phyloP scores from a whole-genome alignment of 2,113 vertebrate species.

The Gadus chalcogrammus region DNA sequence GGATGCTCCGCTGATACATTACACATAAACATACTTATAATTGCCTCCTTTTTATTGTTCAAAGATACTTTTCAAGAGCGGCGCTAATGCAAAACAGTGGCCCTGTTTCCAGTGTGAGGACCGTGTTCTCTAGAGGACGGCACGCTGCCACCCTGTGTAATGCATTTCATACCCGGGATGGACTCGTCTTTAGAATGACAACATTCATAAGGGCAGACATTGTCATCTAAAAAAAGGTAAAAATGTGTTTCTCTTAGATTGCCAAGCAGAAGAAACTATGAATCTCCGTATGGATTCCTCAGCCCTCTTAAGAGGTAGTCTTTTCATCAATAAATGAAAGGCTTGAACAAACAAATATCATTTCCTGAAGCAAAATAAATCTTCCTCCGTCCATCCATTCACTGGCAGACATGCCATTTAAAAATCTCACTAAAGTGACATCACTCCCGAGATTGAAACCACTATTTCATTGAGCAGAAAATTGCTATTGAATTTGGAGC shows the following conservation, averaged over 20 bases:
- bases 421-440: conserved; percentile 69
- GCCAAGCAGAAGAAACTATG: conserved; percentile 2
- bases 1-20: conserved; percentile 71
- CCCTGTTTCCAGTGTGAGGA: conserved; percentile 18
- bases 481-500: conserved; percentile 75
- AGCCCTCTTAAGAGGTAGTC: conserved; percentile 44
- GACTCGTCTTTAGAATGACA: neutral
- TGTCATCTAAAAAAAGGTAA: neutral
- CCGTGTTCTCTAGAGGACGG: too few relatives aligned
- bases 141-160: neutral
- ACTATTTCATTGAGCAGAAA: conserved; percentile 76
- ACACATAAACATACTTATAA: conserved; percentile 72
- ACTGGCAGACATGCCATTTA: conserved; percentile 65
- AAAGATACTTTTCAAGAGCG: conserved; percentile 62
- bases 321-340: conserved; percentile 68
- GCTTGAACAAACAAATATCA: conserved; percentile 64
- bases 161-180: neutral
- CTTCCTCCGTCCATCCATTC: conserved; percentile 65
- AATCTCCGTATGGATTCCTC: conserved; percentile 28
- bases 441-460: conserved; percentile 72
- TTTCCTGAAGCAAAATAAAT: conserved; percentile 66
- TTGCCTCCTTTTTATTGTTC: conserved; percentile 68
- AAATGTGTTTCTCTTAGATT: neutral
- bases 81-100: conserved; percentile 58
- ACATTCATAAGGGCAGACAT: neutral